These are phyloP conservation scores for Uropsilus gracilis DNA, from an alignment of 2,113 vertebrate species.

Conservation along the genomic window DNA sequence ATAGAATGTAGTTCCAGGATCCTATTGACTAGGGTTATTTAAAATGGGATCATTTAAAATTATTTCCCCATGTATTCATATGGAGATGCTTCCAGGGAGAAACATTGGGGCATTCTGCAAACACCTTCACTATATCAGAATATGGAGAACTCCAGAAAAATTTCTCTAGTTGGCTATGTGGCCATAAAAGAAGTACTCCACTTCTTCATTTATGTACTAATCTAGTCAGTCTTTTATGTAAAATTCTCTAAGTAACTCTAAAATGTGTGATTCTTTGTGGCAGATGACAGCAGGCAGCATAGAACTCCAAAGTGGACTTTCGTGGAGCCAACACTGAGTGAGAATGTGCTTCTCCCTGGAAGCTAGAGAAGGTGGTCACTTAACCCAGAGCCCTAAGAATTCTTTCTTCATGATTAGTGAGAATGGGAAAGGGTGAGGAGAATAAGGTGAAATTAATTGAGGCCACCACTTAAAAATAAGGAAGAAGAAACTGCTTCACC, in stretches of 20 bases:
- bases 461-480: neutral
- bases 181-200: neutral
- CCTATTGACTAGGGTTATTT: neutral
- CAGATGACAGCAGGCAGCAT: neutral
- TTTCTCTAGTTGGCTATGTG: neutral
- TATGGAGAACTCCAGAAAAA: neutral
- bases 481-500: neutral
- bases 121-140: neutral
- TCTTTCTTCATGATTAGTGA: neutral
- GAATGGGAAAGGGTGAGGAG: neutral
- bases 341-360: neutral
- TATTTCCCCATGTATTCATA: neutral
- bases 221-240: neutral
- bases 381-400: neutral
- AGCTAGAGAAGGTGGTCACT: neutral
- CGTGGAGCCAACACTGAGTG: neutral
- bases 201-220: neutral
- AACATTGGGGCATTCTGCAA: neutral
- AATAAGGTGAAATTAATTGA: neutral
- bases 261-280: neutral
- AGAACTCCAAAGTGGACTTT: neutral
- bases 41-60: neutral
- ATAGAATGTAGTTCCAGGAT: neutral
- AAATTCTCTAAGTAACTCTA: neutral
- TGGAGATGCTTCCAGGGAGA: neutral